A percentile compares a stretch with the other conserved stretches of the same genome.
Evolutionary conservation across 2,888 invertebrate species (phyloP).

Genomic region (Rhingia campestris): DNA sequence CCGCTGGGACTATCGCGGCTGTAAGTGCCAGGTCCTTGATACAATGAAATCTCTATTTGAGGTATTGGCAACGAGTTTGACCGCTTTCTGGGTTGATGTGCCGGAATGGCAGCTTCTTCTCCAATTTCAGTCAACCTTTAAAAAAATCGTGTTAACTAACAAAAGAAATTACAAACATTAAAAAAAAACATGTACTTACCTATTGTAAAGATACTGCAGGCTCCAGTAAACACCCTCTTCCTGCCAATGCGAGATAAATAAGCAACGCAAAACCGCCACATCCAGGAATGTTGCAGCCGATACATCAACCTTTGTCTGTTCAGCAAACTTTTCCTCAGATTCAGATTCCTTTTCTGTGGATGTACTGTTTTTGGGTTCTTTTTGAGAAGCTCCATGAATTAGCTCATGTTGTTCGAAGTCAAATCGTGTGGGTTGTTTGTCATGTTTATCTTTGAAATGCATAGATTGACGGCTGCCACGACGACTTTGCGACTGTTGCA

Average conservation of each 20-base stretch:
- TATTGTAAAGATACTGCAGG: constrained; percentile 93
- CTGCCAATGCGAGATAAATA: constrained; percentile 98
- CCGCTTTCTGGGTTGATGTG: constrained; percentile 91
- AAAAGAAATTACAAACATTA: background rate
- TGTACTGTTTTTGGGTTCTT: constrained; percentile 82
- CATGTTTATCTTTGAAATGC: constrained; percentile 79
- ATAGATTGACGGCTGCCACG: constrained; percentile 81
- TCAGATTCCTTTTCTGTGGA: constrained; percentile 91
- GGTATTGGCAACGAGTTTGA: constrained; percentile 97
- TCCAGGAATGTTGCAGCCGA: constrained; percentile 97
- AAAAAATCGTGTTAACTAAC: constrained; percentile 19
- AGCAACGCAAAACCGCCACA: constrained; percentile 96
- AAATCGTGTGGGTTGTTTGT: constrained; percentile 81
- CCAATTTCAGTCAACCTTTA: constrained; percentile 92
- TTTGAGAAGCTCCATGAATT: constrained; percentile 80
- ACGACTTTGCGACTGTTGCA: constrained; percentile 84
- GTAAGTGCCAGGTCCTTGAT: constrained; percentile 87
- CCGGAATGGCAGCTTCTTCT: constrained; percentile 89
- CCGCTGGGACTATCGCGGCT: constrained; percentile 82
- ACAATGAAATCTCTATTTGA: constrained; percentile 94
- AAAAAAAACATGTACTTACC: constrained; percentile 83
- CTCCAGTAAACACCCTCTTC: constrained; percentile 99
- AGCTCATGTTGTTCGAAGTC: constrained; percentile 82
- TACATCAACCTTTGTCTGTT: constrained; percentile 84
- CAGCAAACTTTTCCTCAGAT: constrained; percentile 84